Percentiles rank a stretch among this genome's conserved stretches.
Evolutionary conservation across 2,113 vertebrate genomes (phyloP).

Genomic region (Eonycteris spelaea): DNA sequence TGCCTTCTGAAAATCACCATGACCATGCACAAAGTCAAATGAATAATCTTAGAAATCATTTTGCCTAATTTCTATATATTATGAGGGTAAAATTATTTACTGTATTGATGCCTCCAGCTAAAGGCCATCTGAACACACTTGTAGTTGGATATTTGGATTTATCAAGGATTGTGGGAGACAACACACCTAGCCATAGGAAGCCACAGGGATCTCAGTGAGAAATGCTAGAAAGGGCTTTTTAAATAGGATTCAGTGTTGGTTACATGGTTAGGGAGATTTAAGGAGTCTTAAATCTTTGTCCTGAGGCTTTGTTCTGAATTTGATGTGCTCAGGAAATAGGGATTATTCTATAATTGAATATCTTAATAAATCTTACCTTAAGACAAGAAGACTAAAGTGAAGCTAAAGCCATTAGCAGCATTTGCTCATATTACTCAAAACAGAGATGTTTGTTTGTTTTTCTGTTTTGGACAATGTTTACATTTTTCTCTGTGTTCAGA

Average conservation of each 20-base stretch:
- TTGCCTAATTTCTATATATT: background rate
- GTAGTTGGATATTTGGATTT: background rate
- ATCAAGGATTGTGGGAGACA: background rate
- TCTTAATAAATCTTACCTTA: background rate
- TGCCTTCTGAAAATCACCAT: conserved; percentile 28
- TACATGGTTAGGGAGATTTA: background rate
- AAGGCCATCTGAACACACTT: background rate
- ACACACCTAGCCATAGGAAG: background rate
- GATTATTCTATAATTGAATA: background rate
- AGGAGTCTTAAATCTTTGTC: background rate
- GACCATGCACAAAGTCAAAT: background rate
- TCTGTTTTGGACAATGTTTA: background rate
- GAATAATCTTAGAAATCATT: background rate
- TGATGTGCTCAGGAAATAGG: background rate
- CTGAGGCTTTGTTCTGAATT: background rate
- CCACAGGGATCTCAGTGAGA: fast-evolving
- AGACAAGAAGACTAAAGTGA: background rate
- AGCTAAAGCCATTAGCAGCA: background rate
- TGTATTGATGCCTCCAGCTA: background rate
- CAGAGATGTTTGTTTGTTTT: background rate
- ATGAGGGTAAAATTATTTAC: background rate
- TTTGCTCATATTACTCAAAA: background rate
- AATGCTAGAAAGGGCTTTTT: background rate
- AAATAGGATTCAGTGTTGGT: background rate
- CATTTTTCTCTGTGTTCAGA: background rate